Evolutionary conservation across 2,113 vertebrate species (phyloP), one percentile per base, ranked within the genome.

Genomic region (Ia io): DNA sequence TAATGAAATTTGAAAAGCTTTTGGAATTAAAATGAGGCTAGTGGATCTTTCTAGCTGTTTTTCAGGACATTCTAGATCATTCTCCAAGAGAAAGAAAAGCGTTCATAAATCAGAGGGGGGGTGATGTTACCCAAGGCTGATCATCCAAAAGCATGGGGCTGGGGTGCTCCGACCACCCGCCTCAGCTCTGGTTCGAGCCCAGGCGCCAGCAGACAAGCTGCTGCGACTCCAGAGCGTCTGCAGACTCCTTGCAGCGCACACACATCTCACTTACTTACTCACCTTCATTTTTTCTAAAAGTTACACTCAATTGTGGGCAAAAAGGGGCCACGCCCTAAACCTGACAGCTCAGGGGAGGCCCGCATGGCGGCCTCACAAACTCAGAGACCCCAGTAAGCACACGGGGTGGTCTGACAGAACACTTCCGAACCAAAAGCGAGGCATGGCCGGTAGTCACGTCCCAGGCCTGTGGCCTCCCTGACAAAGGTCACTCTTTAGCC

Each of bases 241-340:
- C 37, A 70, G 40, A 78, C 67, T 82, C 42, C 35, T 85, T 83
- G 65, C 49, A 82, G 40, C 76, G 49, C 47, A 40, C 23, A 40
- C 61, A 23, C 9, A 47, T 56, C 79, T 95, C 87, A n/a, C n/a
- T n/a, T n/a, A 94, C 9, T 96, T 87, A 95, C 91, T 84, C 65
- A 37, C 44, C 83, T 94, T 95, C 87, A 84, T 74, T 94, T 95
- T 95, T 95, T 87, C 84, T 74, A 16, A 90, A 87, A 70, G 61
- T 59, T 93, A 51, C 12, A 12, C 92, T 92, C 35, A 83, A 8
- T 63, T 22, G 56, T 63, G 28, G 28, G 59, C 28, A 18, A 63
- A 82, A 83, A 63, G 42, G 30, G 49, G 28, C 79, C 40, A 44
- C 56, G 22, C 42, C 20, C 28, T 63, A 44, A 32, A 63, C 56